Evolutionary conservation across 2,113 vertebrate genomes (phyloP).

Genomic region (Ailurus styani): DNA sequence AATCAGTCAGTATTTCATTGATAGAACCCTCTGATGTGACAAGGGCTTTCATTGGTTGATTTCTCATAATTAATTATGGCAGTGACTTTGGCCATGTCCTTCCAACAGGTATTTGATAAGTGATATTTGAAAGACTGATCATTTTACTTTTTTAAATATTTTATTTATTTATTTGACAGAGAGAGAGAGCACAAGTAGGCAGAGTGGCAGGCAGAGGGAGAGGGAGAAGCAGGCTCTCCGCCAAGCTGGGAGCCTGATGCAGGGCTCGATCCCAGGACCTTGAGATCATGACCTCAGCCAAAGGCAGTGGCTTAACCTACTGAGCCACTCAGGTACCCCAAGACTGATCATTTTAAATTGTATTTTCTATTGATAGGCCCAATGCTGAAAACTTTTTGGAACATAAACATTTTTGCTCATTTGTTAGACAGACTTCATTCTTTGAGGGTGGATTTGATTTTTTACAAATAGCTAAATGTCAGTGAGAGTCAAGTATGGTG

Average conservation of each 20-base stretch:
- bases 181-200: no score
- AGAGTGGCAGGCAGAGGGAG: no score
- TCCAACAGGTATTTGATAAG: neutral
- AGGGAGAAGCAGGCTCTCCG: no score
- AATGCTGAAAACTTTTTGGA: neutral
- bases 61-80: conserved; percentile 16
- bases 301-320: no score
- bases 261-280: no score
- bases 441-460: neutral
- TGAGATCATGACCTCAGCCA: no score
- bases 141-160: neutral
- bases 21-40: neutral
- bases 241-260: no score
- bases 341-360: neutral
- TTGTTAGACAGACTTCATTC: neutral
- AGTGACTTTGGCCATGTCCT: neutral
- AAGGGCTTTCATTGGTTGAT: neutral
- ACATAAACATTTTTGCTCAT: neutral
- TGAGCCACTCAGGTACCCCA: no score
- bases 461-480: neutral
- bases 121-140: conserved; percentile 16
- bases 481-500: neutral
- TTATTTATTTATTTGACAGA: no score
- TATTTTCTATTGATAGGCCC: neutral
- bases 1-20: neutral